Conservation (phyloP, 2,797 vertebrate species). For the Epinephelus coioides region DNA sequence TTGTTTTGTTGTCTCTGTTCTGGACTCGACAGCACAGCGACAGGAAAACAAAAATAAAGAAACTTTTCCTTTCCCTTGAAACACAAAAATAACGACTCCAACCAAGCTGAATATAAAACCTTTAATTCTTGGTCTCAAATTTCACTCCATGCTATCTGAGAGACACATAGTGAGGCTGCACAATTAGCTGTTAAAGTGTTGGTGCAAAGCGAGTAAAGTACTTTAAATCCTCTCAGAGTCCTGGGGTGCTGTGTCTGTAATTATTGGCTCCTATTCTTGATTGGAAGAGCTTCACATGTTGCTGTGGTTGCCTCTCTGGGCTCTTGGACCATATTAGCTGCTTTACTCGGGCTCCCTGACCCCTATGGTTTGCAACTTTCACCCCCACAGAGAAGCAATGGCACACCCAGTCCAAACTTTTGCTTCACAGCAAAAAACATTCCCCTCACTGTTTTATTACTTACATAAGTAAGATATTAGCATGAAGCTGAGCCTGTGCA, state of each 20-base stretch:
- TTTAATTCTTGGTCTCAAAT: slow-evolving; percentile 28
- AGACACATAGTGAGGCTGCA: slow-evolving; percentile 16
- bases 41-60: background rate
- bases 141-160: slow-evolving; percentile 24
- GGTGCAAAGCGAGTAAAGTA: slow-evolving; percentile 50
- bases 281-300: slow-evolving; percentile 66
- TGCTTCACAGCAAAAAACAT: slow-evolving; percentile 9
- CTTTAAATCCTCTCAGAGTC: slow-evolving; percentile 38
- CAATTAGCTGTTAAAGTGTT: slow-evolving; percentile 49
- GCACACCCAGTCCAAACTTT: slow-evolving; percentile 8
- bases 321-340: slow-evolving; percentile 12
- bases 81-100: slow-evolving; percentile 26
- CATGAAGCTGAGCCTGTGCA: slow-evolving; percentile 22
- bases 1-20: background rate
- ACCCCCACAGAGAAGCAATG: slow-evolving; percentile 1
- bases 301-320: slow-evolving; percentile 9
- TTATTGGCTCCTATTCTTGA: slow-evolving; percentile 39
- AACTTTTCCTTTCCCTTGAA: background rate
- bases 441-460: slow-evolving; percentile 7
- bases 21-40: background rate
- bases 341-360: slow-evolving; percentile 34
- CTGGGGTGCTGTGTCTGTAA: slow-evolving; percentile 43
- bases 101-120: slow-evolving; percentile 21
- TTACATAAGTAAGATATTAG: slow-evolving; percentile 21
- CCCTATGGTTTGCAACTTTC: slow-evolving; percentile 8